These are phyloP conservation scores for Sitophilus oryzae DNA, from an alignment of 1,140 invertebrate genomes.

Conservation along the genomic window DNA sequence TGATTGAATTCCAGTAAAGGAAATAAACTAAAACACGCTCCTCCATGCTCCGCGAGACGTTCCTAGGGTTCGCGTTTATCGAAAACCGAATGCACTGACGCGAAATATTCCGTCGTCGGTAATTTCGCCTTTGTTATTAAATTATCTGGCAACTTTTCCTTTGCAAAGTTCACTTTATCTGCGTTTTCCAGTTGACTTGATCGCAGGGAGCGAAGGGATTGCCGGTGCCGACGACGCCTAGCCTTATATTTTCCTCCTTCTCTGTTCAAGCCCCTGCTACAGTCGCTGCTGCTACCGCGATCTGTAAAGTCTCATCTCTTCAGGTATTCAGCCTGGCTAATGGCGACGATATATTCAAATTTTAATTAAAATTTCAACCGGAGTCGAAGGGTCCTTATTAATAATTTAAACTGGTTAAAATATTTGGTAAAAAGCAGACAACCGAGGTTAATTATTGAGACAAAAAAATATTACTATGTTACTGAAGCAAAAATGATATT, in stretches of 20 bases:
- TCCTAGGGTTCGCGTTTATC: too few relatives aligned
- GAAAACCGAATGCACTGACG: constrained; percentile 40
- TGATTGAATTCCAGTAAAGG: too few relatives aligned
- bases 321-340: not conserved
- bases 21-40: too few relatives aligned
- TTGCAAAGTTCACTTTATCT: constrained; percentile 43
- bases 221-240: not conserved
- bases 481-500: too few relatives aligned
- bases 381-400: not conserved
- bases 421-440: too few relatives aligned
- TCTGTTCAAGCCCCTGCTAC: not conserved
- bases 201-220: constrained; percentile 4
- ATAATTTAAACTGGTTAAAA: not conserved
- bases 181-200: constrained; percentile 42
- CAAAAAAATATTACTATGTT: too few relatives aligned
- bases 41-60: too few relatives aligned
- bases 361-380: not conserved
- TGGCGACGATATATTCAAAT: not conserved
- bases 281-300: not conserved
- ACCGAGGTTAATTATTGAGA: too few relatives aligned
- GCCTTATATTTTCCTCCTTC: not conserved
- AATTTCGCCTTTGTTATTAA: constrained; percentile 46
- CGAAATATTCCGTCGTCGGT: constrained; percentile 37
- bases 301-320: not conserved
- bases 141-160: constrained; percentile 45